Evolutionary conservation across 1,140 invertebrate species (phyloP).

Genomic region (Apolygus lucorum): DNA sequence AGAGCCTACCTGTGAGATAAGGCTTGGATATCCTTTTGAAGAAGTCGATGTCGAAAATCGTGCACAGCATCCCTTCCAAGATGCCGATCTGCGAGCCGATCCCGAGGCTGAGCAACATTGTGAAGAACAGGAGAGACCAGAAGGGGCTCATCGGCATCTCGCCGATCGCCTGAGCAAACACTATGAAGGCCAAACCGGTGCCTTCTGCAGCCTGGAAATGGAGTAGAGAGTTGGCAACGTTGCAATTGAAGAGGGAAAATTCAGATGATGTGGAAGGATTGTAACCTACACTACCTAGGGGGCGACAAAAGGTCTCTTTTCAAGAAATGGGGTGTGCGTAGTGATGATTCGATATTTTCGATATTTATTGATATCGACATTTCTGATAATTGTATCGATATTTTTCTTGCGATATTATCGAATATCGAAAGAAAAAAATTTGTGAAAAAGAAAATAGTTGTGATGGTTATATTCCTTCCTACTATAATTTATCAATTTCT

Average conservation of each 20-base stretch:
- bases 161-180: conserved; percentile 85
- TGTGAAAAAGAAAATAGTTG: too few relatives aligned
- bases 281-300: not conserved
- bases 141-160: conserved; percentile 81
- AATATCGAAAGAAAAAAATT: too few relatives aligned
- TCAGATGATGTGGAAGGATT: not conserved
- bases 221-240: too few relatives aligned
- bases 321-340: too few relatives aligned
- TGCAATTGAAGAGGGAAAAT: conserved; percentile 3
- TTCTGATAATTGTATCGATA: too few relatives aligned
- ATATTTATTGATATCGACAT: too few relatives aligned
- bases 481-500: too few relatives aligned
- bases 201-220: conserved; percentile 79
- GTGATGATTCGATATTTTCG: too few relatives aligned
- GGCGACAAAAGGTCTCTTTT: too few relatives aligned
- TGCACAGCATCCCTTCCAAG: conserved; percentile 85
- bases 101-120: conserved; percentile 82
- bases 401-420: too few relatives aligned
- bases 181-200: conserved; percentile 83
- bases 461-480: too few relatives aligned
- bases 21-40: conserved; percentile 80
- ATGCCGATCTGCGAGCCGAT: conserved; percentile 87
- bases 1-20: conserved; percentile 66
- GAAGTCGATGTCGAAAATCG: conserved; percentile 84
- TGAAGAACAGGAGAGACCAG: conserved; percentile 87